Base-by-base conservation (phyloP, 2,888 invertebrate genomes). In the Onchidella celtica region DNA sequence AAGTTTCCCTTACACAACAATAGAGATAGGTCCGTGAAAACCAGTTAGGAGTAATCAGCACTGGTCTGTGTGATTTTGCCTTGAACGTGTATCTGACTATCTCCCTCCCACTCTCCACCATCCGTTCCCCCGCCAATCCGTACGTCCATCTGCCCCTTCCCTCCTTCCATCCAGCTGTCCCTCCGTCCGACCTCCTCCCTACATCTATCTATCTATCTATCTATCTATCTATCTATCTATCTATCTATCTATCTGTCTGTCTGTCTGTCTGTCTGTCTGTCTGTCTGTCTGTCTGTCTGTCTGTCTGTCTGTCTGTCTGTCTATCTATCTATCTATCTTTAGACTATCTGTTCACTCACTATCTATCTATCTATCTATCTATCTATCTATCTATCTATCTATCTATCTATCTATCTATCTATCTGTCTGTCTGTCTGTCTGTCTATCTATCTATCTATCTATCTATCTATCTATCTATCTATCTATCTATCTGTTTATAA, bases 151-250 rank as follows among this genome's bases (percentile, higher is more conserved):
- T 65, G 29, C 32, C 65, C 32, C 32, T n/a, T n/a, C n/a, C n/a
- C n/a, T n/a, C n/a, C n/a, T n/a, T n/a, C n/a, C n/a, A n/a, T n/a
- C n/a, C n/a, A n/a, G n/a, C n/a, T n/a, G n/a, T n/a, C n/a, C n/a
- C n/a, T n/a, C n/a, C n/a, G n/a, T n/a, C n/a, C n/a, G n/a, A n/a
- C n/a, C n/a, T n/a, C n/a, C n/a, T n/a, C n/a, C n/a, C n/a, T n/a
- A n/a, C n/a, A n/a, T n/a, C n/a, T n/a, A n/a, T n/a, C n/a, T 65
- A 17, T 65, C 65, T 65, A 17, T 65, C 65, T 65, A 17, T 65
- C 27, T 65, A 17, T 65, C 65, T 65, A 24, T 65, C 65, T 65
- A 24, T 29, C 65, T 65, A 24, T 65, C 32, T 65, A 24, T 65
- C 65, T n/a, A n/a, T n/a, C n/a, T n/a, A n/a, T n/a, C n/a, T n/a